phyloP scores from a whole-genome alignment of 2,113 vertebrate genomes.

The Mormyrus iriodes region DNA sequence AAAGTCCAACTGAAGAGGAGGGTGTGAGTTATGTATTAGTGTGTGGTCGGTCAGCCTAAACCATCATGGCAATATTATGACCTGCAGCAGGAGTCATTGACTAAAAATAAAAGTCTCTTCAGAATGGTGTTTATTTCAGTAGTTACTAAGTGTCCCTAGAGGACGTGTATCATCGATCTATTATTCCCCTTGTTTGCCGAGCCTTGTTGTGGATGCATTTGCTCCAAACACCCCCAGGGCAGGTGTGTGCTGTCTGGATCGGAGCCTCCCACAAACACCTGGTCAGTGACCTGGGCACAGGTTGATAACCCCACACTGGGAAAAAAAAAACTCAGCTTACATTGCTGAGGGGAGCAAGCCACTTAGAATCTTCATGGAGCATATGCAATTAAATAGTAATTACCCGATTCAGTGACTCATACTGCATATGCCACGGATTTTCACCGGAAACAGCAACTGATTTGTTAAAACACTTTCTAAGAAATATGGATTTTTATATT shows the following conservation, averaged over 20 bases:
- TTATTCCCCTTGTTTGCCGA: neutral
- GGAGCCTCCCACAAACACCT: neutral
- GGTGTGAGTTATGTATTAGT: neutral
- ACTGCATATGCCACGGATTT: neutral
- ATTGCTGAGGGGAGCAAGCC: neutral
- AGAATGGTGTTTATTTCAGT: neutral
- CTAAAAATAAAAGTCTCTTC: conserved; percentile 3
- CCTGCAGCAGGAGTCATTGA: neutral
- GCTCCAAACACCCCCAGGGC: neutral
- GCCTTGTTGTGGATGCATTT: neutral
- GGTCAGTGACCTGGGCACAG: neutral
- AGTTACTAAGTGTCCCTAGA: neutral
- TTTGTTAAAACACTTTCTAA: neutral
- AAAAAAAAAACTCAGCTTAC: neutral
- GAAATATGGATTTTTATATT: neutral
- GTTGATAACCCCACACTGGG: neutral
- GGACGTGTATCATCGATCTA: neutral
- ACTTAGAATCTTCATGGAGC: neutral
- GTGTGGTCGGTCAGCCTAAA: neutral
- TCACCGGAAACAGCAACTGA: neutral
- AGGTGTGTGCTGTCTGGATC: neutral
- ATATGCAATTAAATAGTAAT: neutral
- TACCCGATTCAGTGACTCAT: neutral
- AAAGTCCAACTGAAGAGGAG: neutral
- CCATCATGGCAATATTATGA: neutral